Evolutionary conservation across 2,797 vertebrate genomes (phyloP).

Genomic region (Dendrocincla fuliginosa): DNA sequence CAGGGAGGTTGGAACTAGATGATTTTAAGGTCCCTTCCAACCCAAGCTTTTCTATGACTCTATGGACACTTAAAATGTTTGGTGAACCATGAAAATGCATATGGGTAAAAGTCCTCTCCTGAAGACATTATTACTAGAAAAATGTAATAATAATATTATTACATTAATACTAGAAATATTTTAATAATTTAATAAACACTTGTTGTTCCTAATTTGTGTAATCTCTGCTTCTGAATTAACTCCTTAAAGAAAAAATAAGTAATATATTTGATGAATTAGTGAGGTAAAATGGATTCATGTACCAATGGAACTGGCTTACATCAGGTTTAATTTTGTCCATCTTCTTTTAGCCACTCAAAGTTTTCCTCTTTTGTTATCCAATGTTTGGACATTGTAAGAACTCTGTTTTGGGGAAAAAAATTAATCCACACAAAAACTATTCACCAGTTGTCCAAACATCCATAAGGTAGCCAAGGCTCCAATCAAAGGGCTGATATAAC

Average conservation of each 20-base stretch:
- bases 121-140: background rate
- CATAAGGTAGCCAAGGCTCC: background rate
- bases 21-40: background rate
- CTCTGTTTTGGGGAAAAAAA: background rate
- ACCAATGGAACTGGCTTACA: background rate
- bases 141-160: too few relatives aligned
- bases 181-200: background rate
- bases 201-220: background rate
- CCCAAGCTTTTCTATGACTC: background rate
- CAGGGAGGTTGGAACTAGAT: background rate
- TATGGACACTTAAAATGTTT: background rate
- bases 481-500: background rate
- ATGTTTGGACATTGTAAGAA: background rate
- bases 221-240: background rate
- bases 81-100: background rate
- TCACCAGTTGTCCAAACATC: background rate
- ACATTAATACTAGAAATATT: background rate
- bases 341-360: background rate
- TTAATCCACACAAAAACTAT: background rate
- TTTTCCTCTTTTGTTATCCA: background rate
- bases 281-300: background rate
- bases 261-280: background rate
- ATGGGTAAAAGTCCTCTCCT: background rate
- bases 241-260: background rate
- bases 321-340: background rate